phyloP scores from a whole-genome alignment of 2,888 invertebrate genomes.

The Eremobia ochroleuca region DNA sequence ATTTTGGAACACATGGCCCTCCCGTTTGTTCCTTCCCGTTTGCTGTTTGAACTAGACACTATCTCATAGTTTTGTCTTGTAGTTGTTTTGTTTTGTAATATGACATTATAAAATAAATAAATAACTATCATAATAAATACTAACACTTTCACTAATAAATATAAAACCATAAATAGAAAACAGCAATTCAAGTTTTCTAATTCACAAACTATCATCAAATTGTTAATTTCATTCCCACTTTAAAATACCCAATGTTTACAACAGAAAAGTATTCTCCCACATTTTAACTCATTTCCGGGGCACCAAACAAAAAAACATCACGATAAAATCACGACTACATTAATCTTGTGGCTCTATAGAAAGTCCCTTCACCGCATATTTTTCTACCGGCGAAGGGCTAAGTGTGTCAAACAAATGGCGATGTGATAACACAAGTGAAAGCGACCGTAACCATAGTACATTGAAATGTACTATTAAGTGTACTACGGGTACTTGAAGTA shows the following conservation, averaged over 20 bases:
- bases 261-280: slow-evolving; percentile 19
- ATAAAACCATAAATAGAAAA: background rate
- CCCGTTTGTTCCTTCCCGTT: too few species aligned
- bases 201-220: background rate
- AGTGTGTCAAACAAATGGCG: slow-evolving; percentile 76
- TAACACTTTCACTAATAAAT: background rate
- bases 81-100: too few species aligned
- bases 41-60: too few species aligned
- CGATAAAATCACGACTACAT: slow-evolving; percentile 54
- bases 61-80: background rate
- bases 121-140: background rate
- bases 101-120: too few species aligned
- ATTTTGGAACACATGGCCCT: background rate
- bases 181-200: background rate
- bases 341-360: slow-evolving; percentile 62
- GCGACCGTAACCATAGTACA: slow-evolving; percentile 56
- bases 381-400: slow-evolving; percentile 71
- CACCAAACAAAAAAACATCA: slow-evolving; percentile 10
- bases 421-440: slow-evolving; percentile 77
- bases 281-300: slow-evolving; percentile 7
- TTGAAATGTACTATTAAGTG: slow-evolving; percentile 53
- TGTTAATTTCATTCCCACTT: background rate
- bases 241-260: background rate
- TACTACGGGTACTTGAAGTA: slow-evolving; percentile 18
- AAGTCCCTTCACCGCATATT: slow-evolving; percentile 70